Conservation (phyloP, 2,113 vertebrate species). For the Crotalus horridus region DNA sequence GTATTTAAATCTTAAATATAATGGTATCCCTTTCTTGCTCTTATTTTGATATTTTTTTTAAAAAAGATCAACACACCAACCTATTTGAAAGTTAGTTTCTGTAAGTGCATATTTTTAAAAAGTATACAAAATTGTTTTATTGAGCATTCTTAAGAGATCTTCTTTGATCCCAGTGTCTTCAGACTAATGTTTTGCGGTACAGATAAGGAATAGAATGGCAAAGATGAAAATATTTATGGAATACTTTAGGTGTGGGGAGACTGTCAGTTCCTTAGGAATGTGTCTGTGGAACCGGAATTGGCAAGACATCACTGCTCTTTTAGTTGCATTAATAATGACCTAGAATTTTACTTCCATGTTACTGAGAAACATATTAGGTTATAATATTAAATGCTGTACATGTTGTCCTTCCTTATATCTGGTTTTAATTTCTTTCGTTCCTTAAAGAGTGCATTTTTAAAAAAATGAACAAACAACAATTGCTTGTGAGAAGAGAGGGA, state of each 20-base stretch:
- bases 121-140: not conserved
- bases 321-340: not conserved
- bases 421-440: not conserved
- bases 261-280: not conserved
- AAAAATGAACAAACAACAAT: not conserved
- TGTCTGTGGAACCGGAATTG: not conserved
- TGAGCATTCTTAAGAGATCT: not conserved
- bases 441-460: not conserved
- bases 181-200: not conserved
- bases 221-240: not conserved
- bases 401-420: not conserved
- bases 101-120: not conserved
- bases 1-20: not conserved
- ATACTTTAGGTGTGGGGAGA: not conserved
- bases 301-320: not conserved
- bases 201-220: not conserved
- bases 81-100: not conserved
- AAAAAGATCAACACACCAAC: not conserved
- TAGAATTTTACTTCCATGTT: not conserved
- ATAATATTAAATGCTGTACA: not conserved
- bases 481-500: not conserved
- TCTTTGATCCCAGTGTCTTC: not conserved
- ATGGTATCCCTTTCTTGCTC: not conserved
- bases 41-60: not conserved
- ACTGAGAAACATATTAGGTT: not conserved